Conservation (phyloP, 2,113 vertebrate genomes). For the Dolichotis patagonum region DNA sequence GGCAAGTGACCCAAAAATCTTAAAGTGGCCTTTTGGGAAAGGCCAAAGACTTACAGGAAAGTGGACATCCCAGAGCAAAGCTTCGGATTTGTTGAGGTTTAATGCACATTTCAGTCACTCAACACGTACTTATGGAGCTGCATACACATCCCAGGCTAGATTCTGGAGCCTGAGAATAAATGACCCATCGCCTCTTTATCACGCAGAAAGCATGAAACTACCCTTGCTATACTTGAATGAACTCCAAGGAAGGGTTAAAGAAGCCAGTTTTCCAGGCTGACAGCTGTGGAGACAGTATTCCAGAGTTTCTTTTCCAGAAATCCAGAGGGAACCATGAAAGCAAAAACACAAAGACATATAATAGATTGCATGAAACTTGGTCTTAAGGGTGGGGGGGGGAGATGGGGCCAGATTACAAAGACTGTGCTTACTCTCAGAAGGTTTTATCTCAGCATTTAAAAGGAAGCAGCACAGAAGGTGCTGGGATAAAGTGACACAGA, state of each 20-base stretch:
- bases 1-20: neutral
- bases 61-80: neutral
- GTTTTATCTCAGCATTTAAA: neutral
- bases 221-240: neutral
- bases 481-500: neutral
- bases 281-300: neutral
- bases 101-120: neutral
- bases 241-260: neutral
- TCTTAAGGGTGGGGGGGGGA: neutral
- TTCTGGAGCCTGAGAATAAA: neutral
- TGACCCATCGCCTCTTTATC: too few species aligned
- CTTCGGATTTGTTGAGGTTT: neutral
- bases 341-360: neutral
- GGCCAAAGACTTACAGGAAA: neutral
- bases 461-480: neutral
- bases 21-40: neutral
- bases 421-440: neutral
- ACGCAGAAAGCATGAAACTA: neutral
- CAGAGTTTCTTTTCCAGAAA: slow-evolving; percentile 30
- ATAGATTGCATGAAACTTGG: neutral
- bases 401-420: neutral
- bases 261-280: neutral
- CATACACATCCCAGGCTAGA: too few species aligned
- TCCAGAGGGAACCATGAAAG: neutral
- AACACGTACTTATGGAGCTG: neutral